Base-by-base conservation (phyloP, 2,797 vertebrate species). In the Cichlasoma orientale region DNA sequence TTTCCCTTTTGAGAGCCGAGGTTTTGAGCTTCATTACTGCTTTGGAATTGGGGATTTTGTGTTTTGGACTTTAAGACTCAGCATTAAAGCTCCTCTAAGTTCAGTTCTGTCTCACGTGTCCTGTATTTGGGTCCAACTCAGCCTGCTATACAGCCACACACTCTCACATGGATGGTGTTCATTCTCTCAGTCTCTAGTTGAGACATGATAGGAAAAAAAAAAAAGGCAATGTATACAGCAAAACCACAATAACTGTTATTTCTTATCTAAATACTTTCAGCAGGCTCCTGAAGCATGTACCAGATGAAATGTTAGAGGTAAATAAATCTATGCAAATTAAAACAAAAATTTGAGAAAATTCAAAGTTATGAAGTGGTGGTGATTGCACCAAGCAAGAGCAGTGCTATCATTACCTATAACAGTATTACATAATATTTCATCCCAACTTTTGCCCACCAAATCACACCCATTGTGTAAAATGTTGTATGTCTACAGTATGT, bases 381-480 rank as follows among this genome's bases (percentile, higher is more conserved):
- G 23, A 18, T 4, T n/a, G 1, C 2, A 21, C 3, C 55, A 61
- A 23, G 16, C 33, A 52, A 72, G 29, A 47, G 12, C 33, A 58
- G 41, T n/a, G 75, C 57, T 76, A 19, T 50, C 21, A 52, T 80
- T 53, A 31, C 73, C 29, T 31, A 3, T 27, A 68, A 68, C 18
- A 50, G 25, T 31, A 50, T n/a, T 54, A 70, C 74, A 63, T 19
- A 18, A 57, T 79, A 72, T 82, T 72, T 74, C 33, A 74, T 36
- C 73, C 63, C 31, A 12, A 12, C 14, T 63, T 31, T 56, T 7
- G 21, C 21, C 59, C 38, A 66, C 14, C 52, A 52, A 50, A 36
- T 55, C 21, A 59, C 23, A 47, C 59, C 14, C 14, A 29, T 18
- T 50, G 10, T 56, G 72, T 77, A 18, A 58, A 25, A 27, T 5